phyloP scores from a whole-genome alignment of 2,797 vertebrate genomes.

The Rhabdophis nuchalis region DNA sequence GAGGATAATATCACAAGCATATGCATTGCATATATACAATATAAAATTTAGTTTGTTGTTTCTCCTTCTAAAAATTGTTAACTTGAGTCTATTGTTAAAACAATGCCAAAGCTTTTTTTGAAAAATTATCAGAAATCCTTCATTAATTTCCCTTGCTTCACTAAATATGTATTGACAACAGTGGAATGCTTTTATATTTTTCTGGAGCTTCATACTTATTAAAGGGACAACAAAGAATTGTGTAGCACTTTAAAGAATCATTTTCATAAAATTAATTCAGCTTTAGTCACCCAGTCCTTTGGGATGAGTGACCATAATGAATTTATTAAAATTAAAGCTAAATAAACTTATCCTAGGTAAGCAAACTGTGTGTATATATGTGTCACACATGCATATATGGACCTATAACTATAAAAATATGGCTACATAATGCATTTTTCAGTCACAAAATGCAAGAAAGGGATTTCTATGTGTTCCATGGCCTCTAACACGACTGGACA shows the following conservation, averaged over 20 bases:
- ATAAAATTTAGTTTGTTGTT: constrained; percentile 18
- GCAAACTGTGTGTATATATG: not conserved
- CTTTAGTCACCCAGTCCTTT: not conserved
- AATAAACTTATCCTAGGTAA: not conserved
- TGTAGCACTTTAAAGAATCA: not conserved
- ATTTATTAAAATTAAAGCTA: not conserved
- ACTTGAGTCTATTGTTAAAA: constrained; percentile 18
- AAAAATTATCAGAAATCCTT: constrained; percentile 37
- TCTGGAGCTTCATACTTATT: not conserved
- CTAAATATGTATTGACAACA: constrained; percentile 6
- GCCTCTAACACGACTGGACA: not conserved
- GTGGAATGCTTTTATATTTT: not conserved
- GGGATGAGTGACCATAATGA: not conserved
- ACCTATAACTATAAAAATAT: not conserved
- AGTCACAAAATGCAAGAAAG: not conserved
- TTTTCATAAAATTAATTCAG: not conserved
- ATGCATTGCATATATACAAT: constrained; percentile 24
- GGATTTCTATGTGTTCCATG: not conserved
- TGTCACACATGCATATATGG: not conserved
- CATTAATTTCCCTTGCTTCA: constrained; percentile 26
- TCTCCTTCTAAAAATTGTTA: constrained; percentile 39
- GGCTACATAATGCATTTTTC: not conserved
- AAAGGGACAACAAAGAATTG: not conserved
- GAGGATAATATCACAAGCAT: not conserved
- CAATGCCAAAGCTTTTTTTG: constrained; percentile 31